phyloP scores from a whole-genome alignment of 2,888 invertebrate species.

The Lepidochitona cinerea region DNA sequence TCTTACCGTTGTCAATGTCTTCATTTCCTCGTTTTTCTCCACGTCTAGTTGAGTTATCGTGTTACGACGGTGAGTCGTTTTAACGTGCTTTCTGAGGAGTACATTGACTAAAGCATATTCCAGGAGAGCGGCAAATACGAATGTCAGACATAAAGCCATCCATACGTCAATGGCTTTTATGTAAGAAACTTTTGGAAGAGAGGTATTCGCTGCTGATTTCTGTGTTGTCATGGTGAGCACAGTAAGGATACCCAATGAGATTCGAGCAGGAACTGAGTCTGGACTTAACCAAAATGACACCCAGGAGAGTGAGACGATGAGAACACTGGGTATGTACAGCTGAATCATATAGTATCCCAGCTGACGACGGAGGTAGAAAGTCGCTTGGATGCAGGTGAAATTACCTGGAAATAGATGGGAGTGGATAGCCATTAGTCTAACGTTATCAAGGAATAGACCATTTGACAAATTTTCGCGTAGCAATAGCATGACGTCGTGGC shows the following conservation, averaged over 20 bases:
- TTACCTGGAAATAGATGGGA: conserved; percentile 34
- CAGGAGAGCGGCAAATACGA: conserved; percentile 50
- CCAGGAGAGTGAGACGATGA: conserved; percentile 58
- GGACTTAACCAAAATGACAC: conserved; percentile 56
- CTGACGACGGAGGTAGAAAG: conserved; percentile 44
- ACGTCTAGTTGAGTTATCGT: neutral
- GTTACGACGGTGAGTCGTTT: neutral
- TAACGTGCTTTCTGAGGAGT: conserved; percentile 21
- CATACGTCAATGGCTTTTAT: conserved; percentile 58
- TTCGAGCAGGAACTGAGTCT: conserved; percentile 53
- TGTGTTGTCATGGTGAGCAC: conserved; percentile 53
- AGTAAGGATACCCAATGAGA: conserved; percentile 49
- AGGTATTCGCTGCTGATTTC: conserved; percentile 38
- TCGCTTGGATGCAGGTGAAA: conserved; percentile 49
- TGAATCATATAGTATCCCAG: conserved; percentile 62
- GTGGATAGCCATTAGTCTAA: too few relatives aligned
- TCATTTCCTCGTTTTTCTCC: neutral
- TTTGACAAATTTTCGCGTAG: too few relatives aligned
- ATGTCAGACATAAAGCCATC: conserved; percentile 55
- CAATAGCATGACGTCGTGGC: too few relatives aligned
- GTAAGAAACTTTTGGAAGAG: conserved; percentile 51
- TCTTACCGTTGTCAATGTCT: neutral
- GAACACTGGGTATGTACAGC: conserved; percentile 54
- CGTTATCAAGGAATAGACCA: too few relatives aligned
- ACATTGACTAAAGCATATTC: conserved; percentile 57